Evolutionary conservation across 2,888 invertebrate genomes (phyloP), one percentile per base, ranked within the genome.

Genomic region (Oxyteleia sp.): DNA sequence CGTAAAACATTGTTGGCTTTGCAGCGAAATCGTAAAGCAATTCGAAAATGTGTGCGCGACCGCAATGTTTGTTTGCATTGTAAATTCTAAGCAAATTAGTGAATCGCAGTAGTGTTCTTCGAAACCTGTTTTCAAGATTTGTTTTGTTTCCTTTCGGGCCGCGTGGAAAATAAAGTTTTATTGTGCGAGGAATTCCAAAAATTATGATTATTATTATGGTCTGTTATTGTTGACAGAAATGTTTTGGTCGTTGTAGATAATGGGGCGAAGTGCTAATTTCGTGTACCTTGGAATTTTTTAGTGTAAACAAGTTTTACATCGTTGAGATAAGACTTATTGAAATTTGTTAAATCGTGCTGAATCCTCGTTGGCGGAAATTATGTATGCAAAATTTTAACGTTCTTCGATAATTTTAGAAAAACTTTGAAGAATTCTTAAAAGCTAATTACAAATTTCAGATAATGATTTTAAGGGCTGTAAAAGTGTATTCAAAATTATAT

Each of bases 41-140:
- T 53, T 15, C 51, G 4, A 13, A 29, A 45, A 45, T 45, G 45
- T 1, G 32, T 10, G 32, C 32, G 32, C 32, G 32, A 53, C 51
- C 51, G 51, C 51, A 53, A 53, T 29, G 29, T 53, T 51, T 51
- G 49, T 51, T 53, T 53, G 51, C 51, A 0, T 15, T 29, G 51
- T 13, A 53, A 53, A 29, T 53, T 13, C 29, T 8, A 15, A 29
- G 18, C 29, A 53, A 53, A 53, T 49, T 49, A 10, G 13, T 18
- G 45, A 15, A 23, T 23, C 23, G 23, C 23, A 2, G 23, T 23
- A 23, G 23, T 23, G 23, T 23, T 23, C 10, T 32, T 8, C 7
- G 18, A 18, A 45, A 18, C 8, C 10, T 3, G 10, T 15, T 13
- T 15, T 43, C 43, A 15, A 4, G n/a, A 43, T 45, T 45, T n/a